Percentiles rank a stretch among this genome's conserved stretches.
These are phyloP conservation scores for Drosophila punjabiensis DNA, from an alignment of 1,140 invertebrate species.

Conservation along the genomic window DNA sequence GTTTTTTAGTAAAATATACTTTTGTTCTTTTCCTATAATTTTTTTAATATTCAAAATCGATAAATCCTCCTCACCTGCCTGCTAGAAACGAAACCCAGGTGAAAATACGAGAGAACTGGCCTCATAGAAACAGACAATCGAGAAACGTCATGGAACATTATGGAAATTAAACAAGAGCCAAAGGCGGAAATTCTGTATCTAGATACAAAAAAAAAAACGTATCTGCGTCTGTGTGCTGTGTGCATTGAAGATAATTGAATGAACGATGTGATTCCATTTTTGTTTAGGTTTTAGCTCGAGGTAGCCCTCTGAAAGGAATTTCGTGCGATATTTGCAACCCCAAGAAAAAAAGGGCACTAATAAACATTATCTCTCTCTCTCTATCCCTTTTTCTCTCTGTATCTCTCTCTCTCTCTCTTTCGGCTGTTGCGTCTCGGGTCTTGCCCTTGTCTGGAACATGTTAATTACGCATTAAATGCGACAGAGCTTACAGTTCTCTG, in stretches of 20 bases:
- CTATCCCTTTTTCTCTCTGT: background rate
- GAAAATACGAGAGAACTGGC: conserved; percentile 10
- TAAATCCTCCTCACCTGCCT: background rate
- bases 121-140: conserved; percentile 1
- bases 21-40: background rate
- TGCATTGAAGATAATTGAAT: conserved; percentile 66
- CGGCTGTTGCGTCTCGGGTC: background rate
- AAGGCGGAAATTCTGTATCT: conserved; percentile 54
- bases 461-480: conserved; percentile 67
- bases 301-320: conserved; percentile 16
- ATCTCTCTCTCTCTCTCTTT: background rate
- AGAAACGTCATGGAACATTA: conserved; percentile 53
- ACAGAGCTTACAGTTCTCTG: conserved; percentile 28
- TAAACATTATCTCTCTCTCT: conserved; percentile 5
- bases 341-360: conserved; percentile 33
- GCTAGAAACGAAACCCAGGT: background rate
- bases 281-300: conserved; percentile 18
- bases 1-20: background rate
- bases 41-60: background rate
- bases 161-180: conserved; percentile 53
- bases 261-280: conserved; percentile 43
- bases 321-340: conserved; percentile 40
- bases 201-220: conserved; percentile 46
- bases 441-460: conserved; percentile 32
- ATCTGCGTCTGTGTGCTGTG: conserved; percentile 19